Base-by-base conservation (phyloP, 92 coral and sea anemone species). In the Umimayanthus kanabou region DNA sequence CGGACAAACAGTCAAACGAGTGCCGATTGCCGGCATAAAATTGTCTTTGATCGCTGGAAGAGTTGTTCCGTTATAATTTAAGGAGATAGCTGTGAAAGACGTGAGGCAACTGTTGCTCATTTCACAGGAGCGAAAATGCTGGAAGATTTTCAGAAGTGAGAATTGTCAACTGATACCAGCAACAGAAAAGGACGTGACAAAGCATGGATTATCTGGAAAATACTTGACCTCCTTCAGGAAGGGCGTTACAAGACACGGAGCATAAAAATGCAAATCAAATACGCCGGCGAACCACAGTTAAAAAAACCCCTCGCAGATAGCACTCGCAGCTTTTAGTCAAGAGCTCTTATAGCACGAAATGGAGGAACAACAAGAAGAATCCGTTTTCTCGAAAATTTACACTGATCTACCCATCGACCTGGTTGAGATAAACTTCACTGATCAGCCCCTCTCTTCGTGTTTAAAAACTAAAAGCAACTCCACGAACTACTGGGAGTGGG, bases 401-500 rank as follows among this genome's bases (percentile, higher is more conserved):
- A 42, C 40, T 5, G 42, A 33, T 75, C 25, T 75, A 18, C 9
- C 40, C 6, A 33, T 75, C 10, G 40, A 6, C 53, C 42, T 79
- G 73, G 22, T 20, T 79, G 30, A 3, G 15, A 33, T 79, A 33
- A 49, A 20, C 20, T 76, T 30, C 65, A 64, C 20, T 16, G 7
- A n/a, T 42, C 42, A 37, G 77, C 25, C 77, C n/a, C 57, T 76
- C 53, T 76, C 80, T 18, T 58, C 80, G 5, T 76, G 80, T 40
- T 43, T 76, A 18, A 76, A 42, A 42, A 39, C 57, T 43, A 25
- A 6, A 23, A 76, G 80, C 53, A 76, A 40, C 49, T 76, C 80
- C 14, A 43, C 80, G 11, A 42, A 22, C 25, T 43, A 76, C 33
- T 76, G 80, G 55, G 80, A 76, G 23, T 76, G 80, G 80, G 58